A percentile compares a stretch with the other conserved stretches of the same genome.
These are phyloP conservation scores for Calyptomena viridis DNA, from an alignment of 2,113 vertebrate genomes.

Conservation along the genomic window DNA sequence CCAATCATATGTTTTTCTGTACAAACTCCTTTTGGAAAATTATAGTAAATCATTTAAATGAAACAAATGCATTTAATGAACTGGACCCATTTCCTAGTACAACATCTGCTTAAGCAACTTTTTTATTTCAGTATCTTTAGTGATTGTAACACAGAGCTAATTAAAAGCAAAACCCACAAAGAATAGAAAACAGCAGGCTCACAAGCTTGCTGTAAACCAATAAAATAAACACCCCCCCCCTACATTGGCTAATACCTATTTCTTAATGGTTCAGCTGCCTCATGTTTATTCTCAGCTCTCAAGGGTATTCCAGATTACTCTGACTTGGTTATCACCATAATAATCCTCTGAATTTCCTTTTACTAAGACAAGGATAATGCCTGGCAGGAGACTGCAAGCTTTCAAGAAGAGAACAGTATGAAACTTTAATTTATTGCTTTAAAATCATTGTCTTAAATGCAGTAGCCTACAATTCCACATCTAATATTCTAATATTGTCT, in stretches of 20 bases:
- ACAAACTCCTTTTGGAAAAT: neutral
- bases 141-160: constrained; percentile 2
- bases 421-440: neutral
- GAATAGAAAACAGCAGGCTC: constrained; percentile 8
- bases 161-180: neutral
- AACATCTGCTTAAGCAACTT: neutral
- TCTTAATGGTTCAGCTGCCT: constrained; percentile 1
- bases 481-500: neutral
- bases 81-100: neutral
- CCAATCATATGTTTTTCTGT: neutral
- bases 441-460: neutral
- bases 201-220: neutral
- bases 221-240: neutral
- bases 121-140: neutral
- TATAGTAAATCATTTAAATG: neutral
- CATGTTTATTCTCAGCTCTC: constrained; percentile 6
- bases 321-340: neutral
- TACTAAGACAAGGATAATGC: neutral
- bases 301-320: neutral
- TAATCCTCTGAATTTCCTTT: neutral
- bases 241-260: neutral
- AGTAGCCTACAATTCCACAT: neutral
- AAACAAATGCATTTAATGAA: neutral
- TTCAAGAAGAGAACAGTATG: neutral
- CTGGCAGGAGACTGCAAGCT: neutral